phyloP scores from a whole-genome alignment of 2,113 vertebrate species.

The Spilogale gracilis region DNA sequence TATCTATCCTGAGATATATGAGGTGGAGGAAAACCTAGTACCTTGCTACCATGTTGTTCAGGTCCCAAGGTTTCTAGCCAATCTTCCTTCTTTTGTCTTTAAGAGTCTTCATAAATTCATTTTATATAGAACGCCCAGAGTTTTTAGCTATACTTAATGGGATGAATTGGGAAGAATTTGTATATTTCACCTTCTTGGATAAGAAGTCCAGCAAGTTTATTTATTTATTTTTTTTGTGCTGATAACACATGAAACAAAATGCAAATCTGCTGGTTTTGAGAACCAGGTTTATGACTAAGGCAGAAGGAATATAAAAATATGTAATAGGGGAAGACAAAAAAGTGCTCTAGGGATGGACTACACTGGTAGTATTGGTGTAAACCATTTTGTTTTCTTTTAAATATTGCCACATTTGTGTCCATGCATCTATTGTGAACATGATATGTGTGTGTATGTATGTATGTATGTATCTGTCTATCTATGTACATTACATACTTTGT shows the following conservation, averaged over 20 bases:
- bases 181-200: not conserved
- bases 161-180: not conserved
- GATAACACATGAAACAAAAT: not conserved
- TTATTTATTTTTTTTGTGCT: not conserved
- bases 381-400: not conserved
- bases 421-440: not conserved
- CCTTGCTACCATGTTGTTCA: not conserved
- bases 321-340: not conserved
- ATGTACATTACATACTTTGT: not conserved
- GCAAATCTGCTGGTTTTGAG: not conserved
- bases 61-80: not conserved
- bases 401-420: not conserved
- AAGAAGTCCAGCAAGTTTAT: not conserved
- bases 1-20: not conserved
- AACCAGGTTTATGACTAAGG: not conserved
- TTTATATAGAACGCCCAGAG: not conserved
- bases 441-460: too few species aligned
- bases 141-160: not conserved
- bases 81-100: not conserved
- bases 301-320: not conserved
- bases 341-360: not conserved
- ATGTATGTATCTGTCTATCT: not conserved
- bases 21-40: not conserved
- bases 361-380: not conserved
- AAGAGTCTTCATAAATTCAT: not conserved